Conservation (phyloP, 2,113 vertebrate species). For the Crypturellus undulatus region DNA sequence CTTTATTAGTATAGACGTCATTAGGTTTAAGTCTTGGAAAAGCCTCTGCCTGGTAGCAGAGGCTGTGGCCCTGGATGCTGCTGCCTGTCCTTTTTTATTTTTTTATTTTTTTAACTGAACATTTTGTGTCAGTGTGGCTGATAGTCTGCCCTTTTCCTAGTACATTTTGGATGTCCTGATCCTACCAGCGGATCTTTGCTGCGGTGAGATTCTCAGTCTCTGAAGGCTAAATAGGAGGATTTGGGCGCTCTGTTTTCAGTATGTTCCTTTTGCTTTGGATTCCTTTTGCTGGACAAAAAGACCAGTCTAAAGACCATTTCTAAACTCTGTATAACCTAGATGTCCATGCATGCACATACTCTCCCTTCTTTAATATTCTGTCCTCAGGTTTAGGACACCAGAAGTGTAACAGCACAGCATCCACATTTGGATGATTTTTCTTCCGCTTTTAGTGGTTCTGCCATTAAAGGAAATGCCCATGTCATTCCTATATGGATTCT, state of each 20-base stretch:
- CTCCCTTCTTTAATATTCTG: neutral
- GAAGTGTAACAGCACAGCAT: neutral
- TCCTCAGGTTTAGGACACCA: neutral
- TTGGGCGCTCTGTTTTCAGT: neutral
- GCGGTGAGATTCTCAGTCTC: neutral
- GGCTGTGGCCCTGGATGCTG: neutral
- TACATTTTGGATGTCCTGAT: neutral
- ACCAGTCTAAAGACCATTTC: neutral
- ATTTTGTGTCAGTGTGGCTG: neutral
- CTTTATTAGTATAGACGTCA: slow-evolving; percentile 62
- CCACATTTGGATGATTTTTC: neutral
- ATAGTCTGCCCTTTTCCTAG: neutral
- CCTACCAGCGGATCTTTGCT: neutral
- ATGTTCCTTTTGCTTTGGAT: neutral
- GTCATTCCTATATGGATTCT: neutral
- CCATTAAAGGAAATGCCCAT: neutral
- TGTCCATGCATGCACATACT: neutral
- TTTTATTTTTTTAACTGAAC: neutral
- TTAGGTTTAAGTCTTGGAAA: slow-evolving; percentile 62
- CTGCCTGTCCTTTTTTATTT: neutral
- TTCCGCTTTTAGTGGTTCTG: neutral
- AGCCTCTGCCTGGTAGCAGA: slow-evolving; percentile 28
- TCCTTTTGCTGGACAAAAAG: neutral
- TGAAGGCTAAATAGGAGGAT: neutral
- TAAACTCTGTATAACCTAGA: neutral